Conservation (phyloP, 2,113 vertebrate species). For the Triplophysa siluroides region DNA sequence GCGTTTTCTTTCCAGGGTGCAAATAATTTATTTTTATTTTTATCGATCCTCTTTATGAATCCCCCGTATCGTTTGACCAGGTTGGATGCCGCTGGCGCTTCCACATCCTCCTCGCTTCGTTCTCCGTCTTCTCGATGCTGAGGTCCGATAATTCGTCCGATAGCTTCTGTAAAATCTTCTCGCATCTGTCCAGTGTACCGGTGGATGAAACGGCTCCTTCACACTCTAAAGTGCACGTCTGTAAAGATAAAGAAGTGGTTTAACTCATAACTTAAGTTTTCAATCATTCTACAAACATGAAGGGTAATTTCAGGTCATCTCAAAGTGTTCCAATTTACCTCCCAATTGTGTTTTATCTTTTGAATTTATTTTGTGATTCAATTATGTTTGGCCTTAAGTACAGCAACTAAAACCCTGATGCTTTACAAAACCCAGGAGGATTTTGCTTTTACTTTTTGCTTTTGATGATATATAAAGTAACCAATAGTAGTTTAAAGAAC, state of each 20-base stretch:
- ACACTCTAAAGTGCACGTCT: constrained; percentile 86
- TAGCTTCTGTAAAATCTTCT: constrained; percentile 47
- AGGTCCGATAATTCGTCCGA: constrained; percentile 56
- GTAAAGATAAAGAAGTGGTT: constrained; percentile 26
- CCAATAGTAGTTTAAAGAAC: no score
- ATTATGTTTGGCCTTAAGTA: no score
- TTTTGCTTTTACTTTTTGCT: no score
- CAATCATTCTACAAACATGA: neutral
- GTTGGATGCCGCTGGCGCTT: constrained; percentile 46
- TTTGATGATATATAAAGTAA: no score
- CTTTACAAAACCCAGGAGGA: no score
- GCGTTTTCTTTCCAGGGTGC: constrained; percentile 71
- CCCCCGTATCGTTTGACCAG: constrained; percentile 77
- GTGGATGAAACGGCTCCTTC: constrained; percentile 66
- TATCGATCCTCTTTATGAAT: constrained; percentile 82
- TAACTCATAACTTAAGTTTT: neutral
- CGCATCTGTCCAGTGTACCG: constrained; percentile 78
- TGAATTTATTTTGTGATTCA: no score
- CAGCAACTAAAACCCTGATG: no score
- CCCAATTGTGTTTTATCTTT: no score
- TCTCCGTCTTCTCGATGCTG: constrained; percentile 34
- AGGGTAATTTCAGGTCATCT: no score
- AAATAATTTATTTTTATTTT: constrained; percentile 80
- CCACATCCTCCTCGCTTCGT: constrained; percentile 56
- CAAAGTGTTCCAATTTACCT: no score